These are phyloP conservation scores for Ennomos fuscantarius DNA, from an alignment of 2,888 invertebrate genomes.

Conservation along the genomic window DNA sequence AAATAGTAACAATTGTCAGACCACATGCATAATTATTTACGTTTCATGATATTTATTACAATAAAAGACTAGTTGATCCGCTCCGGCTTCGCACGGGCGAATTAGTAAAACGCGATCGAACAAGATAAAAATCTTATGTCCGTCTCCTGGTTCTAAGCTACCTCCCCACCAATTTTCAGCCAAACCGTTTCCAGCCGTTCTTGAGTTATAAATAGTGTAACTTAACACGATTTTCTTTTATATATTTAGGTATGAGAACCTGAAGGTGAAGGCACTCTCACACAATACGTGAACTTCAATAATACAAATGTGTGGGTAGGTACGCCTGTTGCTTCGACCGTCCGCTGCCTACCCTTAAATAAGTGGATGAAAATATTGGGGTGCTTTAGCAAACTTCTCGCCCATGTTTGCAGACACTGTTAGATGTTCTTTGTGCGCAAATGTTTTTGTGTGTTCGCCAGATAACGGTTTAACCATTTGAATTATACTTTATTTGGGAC, in stretches of 20 bases:
- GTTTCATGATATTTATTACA: too few relatives aligned
- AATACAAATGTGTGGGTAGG: slow-evolving; percentile 31
- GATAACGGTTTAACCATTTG: slow-evolving; percentile 9
- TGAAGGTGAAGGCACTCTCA: slow-evolving; percentile 7
- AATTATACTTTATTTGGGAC: slow-evolving; percentile 16
- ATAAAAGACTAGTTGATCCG: too few relatives aligned
- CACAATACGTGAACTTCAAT: slow-evolving; percentile 1
- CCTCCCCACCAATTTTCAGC: too few relatives aligned
- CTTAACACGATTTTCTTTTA: too few relatives aligned
- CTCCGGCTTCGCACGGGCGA: too few relatives aligned
- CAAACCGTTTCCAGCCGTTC: too few relatives aligned
- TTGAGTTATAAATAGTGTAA: too few relatives aligned
- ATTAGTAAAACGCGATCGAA: too few relatives aligned
- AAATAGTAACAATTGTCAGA: too few relatives aligned
- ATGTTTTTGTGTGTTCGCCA: slow-evolving; percentile 14
- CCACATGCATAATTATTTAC: background rate
- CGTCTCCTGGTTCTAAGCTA: too few relatives aligned
- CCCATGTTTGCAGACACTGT: slow-evolving; percentile 20
- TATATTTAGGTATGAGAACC: background rate
- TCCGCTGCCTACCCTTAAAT: slow-evolving; percentile 30
- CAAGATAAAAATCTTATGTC: too few relatives aligned
- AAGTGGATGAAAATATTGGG: slow-evolving; percentile 45
- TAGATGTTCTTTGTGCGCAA: slow-evolving; percentile 24
- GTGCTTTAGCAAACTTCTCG: slow-evolving; percentile 40
- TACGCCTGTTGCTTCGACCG: slow-evolving; percentile 53